phyloP scores from a whole-genome alignment of 2,113 vertebrate species.

The Pseudorasbora parva region DNA sequence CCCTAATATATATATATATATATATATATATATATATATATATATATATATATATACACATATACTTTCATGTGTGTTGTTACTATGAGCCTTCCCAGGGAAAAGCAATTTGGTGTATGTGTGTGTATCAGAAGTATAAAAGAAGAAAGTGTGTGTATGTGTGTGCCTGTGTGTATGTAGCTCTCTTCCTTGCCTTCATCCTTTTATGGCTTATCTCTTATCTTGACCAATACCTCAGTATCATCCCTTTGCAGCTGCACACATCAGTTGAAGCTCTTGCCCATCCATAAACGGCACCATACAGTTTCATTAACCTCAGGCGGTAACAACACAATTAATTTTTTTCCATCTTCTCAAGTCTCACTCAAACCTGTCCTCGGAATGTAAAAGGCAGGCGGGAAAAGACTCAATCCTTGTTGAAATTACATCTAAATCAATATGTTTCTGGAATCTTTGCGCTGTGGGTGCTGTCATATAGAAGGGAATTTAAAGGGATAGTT shows the following conservation, averaged over 20 bases:
- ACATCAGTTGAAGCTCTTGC: constrained; percentile 19
- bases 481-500: neutral
- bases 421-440: constrained; percentile 28
- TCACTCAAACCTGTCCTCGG: constrained; percentile 15
- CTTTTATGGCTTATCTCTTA: constrained; percentile 44
- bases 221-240: constrained; percentile 28
- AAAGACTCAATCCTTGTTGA: neutral
- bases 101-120: constrained; percentile 36
- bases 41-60: no score
- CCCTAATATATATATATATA: no score
- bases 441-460: constrained; percentile 16
- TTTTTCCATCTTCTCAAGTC: constrained; percentile 28
- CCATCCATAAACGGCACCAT: constrained; percentile 31
- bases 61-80: constrained; percentile 38
- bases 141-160: constrained; percentile 1
- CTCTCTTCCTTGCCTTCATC: constrained; percentile 20
- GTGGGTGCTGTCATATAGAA: neutral
- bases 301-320: constrained; percentile 30
- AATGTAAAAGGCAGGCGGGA: neutral
- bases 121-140: constrained; percentile 18
- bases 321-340: constrained; percentile 9
- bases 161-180: constrained; percentile 7
- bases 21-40: no score
- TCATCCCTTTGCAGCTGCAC: constrained; percentile 38
- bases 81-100: constrained; percentile 19